Conservation (phyloP, 2,888 invertebrate genomes). For the Artemia sinica region DNA sequence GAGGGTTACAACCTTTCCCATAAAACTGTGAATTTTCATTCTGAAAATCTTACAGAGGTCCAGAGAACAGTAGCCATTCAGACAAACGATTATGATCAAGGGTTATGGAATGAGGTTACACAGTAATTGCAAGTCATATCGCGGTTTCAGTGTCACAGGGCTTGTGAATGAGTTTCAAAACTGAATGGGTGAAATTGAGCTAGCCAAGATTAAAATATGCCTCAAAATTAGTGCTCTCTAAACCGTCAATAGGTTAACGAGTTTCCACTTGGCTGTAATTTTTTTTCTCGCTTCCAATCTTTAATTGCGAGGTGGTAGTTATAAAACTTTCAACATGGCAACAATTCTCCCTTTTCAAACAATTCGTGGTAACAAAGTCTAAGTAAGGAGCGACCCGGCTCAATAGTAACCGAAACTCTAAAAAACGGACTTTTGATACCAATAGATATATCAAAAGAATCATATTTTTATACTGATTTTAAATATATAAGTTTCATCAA, state of each 20-base stretch:
- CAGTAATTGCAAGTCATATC: slow-evolving; percentile 7
- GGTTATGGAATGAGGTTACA: slow-evolving; percentile 5
- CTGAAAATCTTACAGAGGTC: slow-evolving; percentile 11
- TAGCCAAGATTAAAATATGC: not conserved
- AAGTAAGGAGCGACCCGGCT: too few relatives aligned
- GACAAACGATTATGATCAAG: slow-evolving; percentile 11
- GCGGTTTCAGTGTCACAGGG: slow-evolving; percentile 13
- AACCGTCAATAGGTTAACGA: not conserved
- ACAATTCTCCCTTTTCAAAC: too few relatives aligned
- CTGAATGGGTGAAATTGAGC: slow-evolving; percentile 13
- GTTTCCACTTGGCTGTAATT: too few relatives aligned
- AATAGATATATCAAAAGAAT: too few relatives aligned
- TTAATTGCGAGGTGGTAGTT: too few relatives aligned
- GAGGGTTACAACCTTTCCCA: not conserved
- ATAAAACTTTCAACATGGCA: too few relatives aligned
- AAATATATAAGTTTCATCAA: too few relatives aligned
- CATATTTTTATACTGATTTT: too few relatives aligned
- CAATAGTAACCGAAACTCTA: too few relatives aligned
- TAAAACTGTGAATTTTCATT: slow-evolving; percentile 11
- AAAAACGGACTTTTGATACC: too few relatives aligned
- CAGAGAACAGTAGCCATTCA: slow-evolving; percentile 12
- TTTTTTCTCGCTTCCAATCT: too few relatives aligned
- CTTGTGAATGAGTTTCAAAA: slow-evolving; percentile 13
- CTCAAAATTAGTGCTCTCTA: slow-evolving; percentile 5
- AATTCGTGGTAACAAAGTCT: too few relatives aligned